Conservation (phyloP, 1,140 invertebrate genomes). For the Diuraphis noxia region DNA sequence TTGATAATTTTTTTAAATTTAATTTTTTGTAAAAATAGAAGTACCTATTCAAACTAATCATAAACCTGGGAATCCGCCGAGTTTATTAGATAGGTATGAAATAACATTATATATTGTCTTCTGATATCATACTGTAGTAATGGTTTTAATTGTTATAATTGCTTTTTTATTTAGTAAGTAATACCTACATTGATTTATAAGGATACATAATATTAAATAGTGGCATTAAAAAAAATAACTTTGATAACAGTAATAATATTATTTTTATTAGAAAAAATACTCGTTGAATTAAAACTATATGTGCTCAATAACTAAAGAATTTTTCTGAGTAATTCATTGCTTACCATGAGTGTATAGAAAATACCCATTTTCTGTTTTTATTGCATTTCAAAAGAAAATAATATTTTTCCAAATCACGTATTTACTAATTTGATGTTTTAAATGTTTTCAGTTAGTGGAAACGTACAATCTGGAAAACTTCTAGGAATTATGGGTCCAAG, state of each 20-base stretch:
- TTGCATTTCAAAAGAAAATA: neutral
- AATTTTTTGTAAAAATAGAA: neutral
- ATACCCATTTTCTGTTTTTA: neutral
- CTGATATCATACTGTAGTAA: neutral
- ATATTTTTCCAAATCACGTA: neutral
- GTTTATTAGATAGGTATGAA: neutral
- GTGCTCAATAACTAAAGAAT: too few species aligned
- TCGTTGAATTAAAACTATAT: neutral
- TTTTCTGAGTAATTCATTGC: neutral
- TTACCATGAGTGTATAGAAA: too few species aligned
- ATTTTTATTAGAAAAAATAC: neutral
- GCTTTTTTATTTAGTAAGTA: neutral
- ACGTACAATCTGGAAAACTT: constrained; percentile 59
- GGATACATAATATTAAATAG: neutral
- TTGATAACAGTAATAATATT: neutral
- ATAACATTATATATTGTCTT: neutral
- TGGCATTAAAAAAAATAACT: neutral
- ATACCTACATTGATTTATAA: neutral
- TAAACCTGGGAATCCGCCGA: neutral
- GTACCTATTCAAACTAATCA: neutral
- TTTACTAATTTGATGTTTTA: neutral
- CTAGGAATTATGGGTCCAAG: constrained; percentile 62
- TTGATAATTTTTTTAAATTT: neutral
- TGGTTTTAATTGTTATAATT: neutral
- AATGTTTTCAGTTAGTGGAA: constrained; percentile 60